These are phyloP conservation scores for Hypocryptadius cinnamomeus DNA, from an alignment of 2,113 vertebrate genomes.

Conservation along the genomic window DNA sequence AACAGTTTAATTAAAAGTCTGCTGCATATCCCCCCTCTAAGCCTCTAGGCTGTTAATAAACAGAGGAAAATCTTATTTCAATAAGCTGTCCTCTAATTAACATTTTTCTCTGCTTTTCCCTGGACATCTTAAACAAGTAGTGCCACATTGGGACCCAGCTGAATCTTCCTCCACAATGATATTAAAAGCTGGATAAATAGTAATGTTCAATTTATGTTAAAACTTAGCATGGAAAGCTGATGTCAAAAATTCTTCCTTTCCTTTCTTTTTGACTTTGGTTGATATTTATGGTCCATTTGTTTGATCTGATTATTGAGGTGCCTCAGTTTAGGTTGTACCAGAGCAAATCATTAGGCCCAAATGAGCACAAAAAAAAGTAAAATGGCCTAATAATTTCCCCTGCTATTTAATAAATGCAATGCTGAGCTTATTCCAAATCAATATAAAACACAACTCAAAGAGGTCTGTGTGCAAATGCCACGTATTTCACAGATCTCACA, in stretches of 20 bases:
- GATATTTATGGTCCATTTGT: not conserved
- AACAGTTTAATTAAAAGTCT: conserved; percentile 27
- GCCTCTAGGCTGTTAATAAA: conserved; percentile 30
- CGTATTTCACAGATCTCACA: fast-evolving
- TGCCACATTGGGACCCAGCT: not conserved
- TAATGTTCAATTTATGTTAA: not conserved
- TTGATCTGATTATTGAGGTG: not conserved
- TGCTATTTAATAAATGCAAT: not conserved
- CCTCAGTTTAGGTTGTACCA: not conserved
- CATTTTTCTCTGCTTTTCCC: not conserved
- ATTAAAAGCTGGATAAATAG: not conserved
- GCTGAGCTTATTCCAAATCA: not conserved
- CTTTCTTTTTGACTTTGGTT: not conserved
- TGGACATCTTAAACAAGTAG: not conserved
- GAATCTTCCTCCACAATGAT: not conserved
- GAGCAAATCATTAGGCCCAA: not conserved
- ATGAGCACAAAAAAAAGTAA: not conserved
- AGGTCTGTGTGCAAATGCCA: not conserved
- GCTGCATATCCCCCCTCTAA: not conserved
- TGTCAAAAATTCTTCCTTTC: not conserved
- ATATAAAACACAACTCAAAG: not conserved
- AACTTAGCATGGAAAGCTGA: not conserved
- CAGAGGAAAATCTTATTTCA: conserved; percentile 2
- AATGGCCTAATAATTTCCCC: not conserved
- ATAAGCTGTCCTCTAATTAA: conserved; percentile 18